Conservation (phyloP, 2,888 invertebrate species). For the Ceramica pisi region DNA sequence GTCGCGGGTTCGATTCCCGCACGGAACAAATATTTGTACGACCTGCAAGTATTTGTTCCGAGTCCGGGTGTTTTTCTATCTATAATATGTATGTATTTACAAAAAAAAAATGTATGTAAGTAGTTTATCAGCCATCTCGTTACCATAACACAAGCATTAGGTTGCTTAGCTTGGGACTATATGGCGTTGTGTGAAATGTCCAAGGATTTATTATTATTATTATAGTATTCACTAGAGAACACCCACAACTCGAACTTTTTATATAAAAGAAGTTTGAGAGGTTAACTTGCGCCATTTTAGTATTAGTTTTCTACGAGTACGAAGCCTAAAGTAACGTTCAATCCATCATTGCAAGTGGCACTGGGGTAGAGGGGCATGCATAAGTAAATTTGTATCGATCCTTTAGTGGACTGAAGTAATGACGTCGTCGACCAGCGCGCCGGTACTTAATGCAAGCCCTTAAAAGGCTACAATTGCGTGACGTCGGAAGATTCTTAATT, state of each 20-base stretch:
- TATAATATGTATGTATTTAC: no score
- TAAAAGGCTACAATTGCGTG: constrained; percentile 81
- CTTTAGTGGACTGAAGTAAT: constrained; percentile 67
- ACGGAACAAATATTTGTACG: no score
- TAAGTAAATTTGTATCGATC: constrained; percentile 84
- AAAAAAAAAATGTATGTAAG: no score
- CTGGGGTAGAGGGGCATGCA: constrained; percentile 76
- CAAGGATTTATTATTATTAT: no score
- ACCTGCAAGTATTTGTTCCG: no score
- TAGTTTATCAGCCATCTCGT: no score
- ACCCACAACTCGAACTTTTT: constrained; percentile 22
- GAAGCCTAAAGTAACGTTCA: constrained; percentile 55
- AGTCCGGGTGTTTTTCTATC: no score
- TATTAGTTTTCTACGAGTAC: constrained; percentile 29
- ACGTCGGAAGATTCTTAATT: constrained; percentile 82
- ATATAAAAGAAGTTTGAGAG: constrained; percentile 7
- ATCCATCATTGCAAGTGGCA: constrained; percentile 76
- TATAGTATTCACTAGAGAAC: constrained; percentile 5
- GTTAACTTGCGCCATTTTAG: constrained; percentile 26
- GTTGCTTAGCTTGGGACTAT: no score
- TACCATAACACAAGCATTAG: no score
- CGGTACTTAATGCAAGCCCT: constrained; percentile 62
- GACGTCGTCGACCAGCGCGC: constrained; percentile 57
- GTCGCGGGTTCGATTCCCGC: no score
- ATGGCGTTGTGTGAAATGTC: no score